Evolutionary conservation across 2,113 vertebrate genomes (phyloP).

Genomic region (Sporophila hypoxantha): DNA sequence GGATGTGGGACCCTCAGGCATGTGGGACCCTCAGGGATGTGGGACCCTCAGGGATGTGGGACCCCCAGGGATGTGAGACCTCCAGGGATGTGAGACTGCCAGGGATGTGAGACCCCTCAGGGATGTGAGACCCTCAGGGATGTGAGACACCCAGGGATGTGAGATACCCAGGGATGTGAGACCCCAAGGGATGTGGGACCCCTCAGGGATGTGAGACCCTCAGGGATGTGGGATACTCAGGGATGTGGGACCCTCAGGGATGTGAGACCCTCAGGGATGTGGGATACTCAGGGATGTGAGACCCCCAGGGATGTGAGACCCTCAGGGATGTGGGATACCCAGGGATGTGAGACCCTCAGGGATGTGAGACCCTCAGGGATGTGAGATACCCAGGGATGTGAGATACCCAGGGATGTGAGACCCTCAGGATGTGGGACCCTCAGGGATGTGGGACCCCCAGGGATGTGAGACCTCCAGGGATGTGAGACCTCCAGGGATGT

Average conservation of each 20-base stretch:
- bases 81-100: too few species aligned
- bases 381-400: not conserved
- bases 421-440: rapidly evolving
- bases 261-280: not conserved
- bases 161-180: too few species aligned
- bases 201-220: not conserved
- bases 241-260: too few species aligned
- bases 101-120: too few species aligned
- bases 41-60: too few species aligned
- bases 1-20: too few species aligned
- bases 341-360: rapidly evolving
- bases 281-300: rapidly evolving
- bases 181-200: too few species aligned
- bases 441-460: rapidly evolving
- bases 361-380: rapidly evolving
- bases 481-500: rapidly evolving
- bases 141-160: too few species aligned
- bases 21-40: too few species aligned
- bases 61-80: too few species aligned
- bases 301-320: rapidly evolving
- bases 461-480: rapidly evolving
- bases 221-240: too few species aligned
- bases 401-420: not conserved
- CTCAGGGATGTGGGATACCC: rapidly evolving
- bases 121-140: too few species aligned